Evolutionary conservation across 1,140 invertebrate species (phyloP).

Genomic region (Drosophila aff.): DNA sequence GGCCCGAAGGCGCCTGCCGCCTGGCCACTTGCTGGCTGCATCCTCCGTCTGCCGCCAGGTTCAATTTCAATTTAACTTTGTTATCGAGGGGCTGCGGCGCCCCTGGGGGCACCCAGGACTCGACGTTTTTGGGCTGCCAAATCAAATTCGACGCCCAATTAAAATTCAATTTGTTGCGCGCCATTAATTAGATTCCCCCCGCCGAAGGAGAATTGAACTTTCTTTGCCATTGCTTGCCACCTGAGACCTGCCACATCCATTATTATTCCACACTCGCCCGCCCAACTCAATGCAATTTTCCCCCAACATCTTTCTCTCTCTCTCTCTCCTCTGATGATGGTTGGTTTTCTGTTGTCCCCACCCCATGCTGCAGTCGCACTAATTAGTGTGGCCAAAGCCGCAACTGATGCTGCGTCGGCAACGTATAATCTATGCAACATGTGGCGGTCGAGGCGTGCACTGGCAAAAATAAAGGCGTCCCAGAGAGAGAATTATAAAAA

Average conservation of each 20-base stretch:
- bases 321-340: slow-evolving; percentile 12
- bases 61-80: slow-evolving; percentile 59
- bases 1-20: slow-evolving; percentile 7
- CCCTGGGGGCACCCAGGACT: slow-evolving; percentile 14
- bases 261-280: slow-evolving; percentile 9
- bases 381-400: slow-evolving; percentile 50
- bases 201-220: slow-evolving; percentile 37
- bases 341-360: no score
- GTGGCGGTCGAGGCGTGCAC: neutral
- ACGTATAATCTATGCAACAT: slow-evolving; percentile 71
- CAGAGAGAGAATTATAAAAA: no score
- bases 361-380: slow-evolving; percentile 27
- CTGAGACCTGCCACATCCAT: slow-evolving; percentile 22
- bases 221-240: slow-evolving; percentile 45
- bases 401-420: slow-evolving; percentile 40
- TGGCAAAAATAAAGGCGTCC: neutral
- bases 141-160: slow-evolving; percentile 83
- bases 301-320: neutral
- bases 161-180: slow-evolving; percentile 81
- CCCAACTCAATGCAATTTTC: slow-evolving; percentile 57
- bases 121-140: slow-evolving; percentile 45
- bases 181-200: slow-evolving; percentile 74
- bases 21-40: slow-evolving; percentile 21
- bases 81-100: slow-evolving; percentile 34
- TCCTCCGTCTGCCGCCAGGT: slow-evolving; percentile 19